Conservation (phyloP, 2,113 vertebrate species). For the Melanerpes aurifrons region DNA sequence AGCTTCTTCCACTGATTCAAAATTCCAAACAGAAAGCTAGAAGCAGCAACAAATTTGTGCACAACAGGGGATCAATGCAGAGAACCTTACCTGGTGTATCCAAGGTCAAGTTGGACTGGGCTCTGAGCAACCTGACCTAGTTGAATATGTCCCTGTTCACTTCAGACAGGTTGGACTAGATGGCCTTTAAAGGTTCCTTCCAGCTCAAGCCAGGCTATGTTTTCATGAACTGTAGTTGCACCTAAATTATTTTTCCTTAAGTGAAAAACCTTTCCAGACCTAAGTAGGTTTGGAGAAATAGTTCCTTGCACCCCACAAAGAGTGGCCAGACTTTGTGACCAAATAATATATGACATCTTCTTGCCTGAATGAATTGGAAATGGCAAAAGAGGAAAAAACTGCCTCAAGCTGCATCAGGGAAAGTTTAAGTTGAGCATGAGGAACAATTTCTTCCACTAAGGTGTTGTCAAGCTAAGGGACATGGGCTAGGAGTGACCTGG, state of each 20-base stretch:
- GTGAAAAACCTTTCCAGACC: too few relatives aligned
- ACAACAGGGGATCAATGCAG: neutral
- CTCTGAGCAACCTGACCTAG: too few relatives aligned
- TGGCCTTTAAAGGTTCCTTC: neutral
- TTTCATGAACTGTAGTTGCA: neutral
- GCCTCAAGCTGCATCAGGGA: too few relatives aligned
- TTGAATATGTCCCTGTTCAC: too few relatives aligned
- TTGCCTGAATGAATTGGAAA: neutral
- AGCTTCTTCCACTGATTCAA: neutral
- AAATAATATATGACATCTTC: neutral
- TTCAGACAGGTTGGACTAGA: too few relatives aligned
- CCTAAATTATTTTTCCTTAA: neutral
- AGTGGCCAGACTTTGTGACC: neutral
- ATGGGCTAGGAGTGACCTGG: too few relatives aligned
- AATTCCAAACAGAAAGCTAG: neutral
- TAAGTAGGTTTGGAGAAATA: neutral
- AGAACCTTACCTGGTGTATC: neutral
- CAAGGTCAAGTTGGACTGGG: too few relatives aligned
- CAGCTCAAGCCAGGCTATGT: neutral
- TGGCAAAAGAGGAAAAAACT: too few relatives aligned
- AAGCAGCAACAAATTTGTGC: neutral
- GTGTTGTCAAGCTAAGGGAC: too few relatives aligned
- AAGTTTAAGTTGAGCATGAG: too few relatives aligned
- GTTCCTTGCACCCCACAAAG: neutral
- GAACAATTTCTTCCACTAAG: too few relatives aligned